Conservation (phyloP, 64 coral and sea anemone genomes). For the Montipora cactus region DNA sequence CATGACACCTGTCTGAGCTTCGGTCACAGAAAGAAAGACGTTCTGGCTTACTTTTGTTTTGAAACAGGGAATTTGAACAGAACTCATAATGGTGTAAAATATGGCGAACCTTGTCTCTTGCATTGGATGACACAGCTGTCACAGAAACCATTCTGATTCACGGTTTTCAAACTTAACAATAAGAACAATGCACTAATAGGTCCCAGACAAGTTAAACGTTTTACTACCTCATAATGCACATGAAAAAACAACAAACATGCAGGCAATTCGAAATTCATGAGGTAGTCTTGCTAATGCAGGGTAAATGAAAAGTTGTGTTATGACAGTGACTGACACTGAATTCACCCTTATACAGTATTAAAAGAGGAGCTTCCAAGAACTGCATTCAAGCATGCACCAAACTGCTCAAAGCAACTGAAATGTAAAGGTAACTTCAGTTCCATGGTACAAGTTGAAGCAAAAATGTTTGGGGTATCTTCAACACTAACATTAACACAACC, state of each 20-base stretch:
- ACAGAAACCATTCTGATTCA: too few species aligned
- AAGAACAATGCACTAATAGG: too few species aligned
- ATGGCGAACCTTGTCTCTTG: too few species aligned
- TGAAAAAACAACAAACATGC: background rate
- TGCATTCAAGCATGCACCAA: slow-evolving; percentile 15
- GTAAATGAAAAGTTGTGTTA: background rate
- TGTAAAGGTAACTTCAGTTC: slow-evolving; percentile 56
- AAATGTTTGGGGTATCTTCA: slow-evolving; percentile 54
- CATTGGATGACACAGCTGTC: too few species aligned
- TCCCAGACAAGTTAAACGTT: background rate
- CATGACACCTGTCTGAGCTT: too few species aligned
- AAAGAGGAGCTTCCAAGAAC: slow-evolving; percentile 41
- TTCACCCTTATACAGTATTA: slow-evolving; percentile 21
- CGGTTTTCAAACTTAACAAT: too few species aligned
- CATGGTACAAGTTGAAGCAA: slow-evolving; percentile 69
- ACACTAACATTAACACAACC: background rate
- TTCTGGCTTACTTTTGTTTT: too few species aligned
- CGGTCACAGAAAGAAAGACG: too few species aligned
- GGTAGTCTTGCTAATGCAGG: background rate
- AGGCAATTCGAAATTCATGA: background rate
- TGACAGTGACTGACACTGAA: background rate
- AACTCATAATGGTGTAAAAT: too few species aligned
- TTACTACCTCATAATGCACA: background rate
- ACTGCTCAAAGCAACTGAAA: slow-evolving; percentile 32
- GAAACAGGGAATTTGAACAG: too few species aligned